Evolutionary conservation across 2,888 invertebrate genomes (phyloP), one percentile per base, ranked within the genome.

Genomic region (Drosophila yooni): DNA sequence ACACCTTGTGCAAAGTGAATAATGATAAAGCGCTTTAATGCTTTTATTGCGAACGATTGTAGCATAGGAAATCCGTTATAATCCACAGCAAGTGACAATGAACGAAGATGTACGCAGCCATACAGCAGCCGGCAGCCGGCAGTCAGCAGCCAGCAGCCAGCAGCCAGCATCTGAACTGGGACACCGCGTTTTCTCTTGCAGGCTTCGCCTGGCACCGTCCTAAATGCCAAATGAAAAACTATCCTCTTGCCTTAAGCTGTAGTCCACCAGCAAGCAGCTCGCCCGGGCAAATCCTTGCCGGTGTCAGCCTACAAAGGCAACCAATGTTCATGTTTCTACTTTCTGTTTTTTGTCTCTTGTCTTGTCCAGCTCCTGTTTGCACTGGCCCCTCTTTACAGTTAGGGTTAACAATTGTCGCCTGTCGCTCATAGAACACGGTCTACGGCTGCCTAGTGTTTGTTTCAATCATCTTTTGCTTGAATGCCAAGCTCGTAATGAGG

Each of bases 21-120:
- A 89, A 90, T 91, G 90, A 86, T 90, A 86, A 91, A 88, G 83
- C 86, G 83, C 79, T 76, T 88, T 91, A 90, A 91, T 88, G 86
- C 90, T 86, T 88, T 90, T 88, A 90, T 88, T 89, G 88, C 91
- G 69, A 83, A 78, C 90, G 90, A 90, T 89, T 91, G 76, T 89
- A 74, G 72, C 81, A 69, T 69, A 64, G 82, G 78, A 88, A 91
- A 91, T 88, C 90, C 83, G 77, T 83, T 89, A 90, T 89, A 90
- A 88, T 90, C 88, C 91, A 87, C 83, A 88, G 82, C 84, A 90
- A 89, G 83, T 83, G 89, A 91, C 89, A 83, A 89, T 88, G 81
- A 90, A 84, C 89, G 85, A 79, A 79, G 76, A 83, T 76, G 76
- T 75, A 79, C 80, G 63, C 64, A 63, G 56, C 36, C 36, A 57